Evolutionary conservation across 2,797 vertebrate species (phyloP), one percentile per base, ranked within the genome.

Genomic region (Characodon lateralis): DNA sequence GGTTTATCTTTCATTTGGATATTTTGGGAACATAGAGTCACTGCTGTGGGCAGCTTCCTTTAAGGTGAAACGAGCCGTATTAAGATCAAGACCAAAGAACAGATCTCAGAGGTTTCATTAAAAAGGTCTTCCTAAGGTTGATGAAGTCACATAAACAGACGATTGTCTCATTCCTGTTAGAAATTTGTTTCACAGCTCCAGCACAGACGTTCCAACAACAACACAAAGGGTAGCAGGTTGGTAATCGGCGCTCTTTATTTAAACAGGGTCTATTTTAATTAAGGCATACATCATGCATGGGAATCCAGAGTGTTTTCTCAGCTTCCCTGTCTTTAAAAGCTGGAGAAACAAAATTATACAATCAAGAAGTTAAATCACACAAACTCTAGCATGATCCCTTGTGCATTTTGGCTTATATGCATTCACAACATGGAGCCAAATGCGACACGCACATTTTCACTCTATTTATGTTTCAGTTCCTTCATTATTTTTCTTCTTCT

Each of bases 11-110:
- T 92, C 93, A 91, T 85, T 74, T 66, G 28, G 95, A 95, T 96
- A 96, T 96, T 96, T 95, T 95, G 85, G 93, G 94, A 94, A 90
- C 92, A 90, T 88, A 72, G 85, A 75, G 87, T 92, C 91, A 93
- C 75, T 39, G 82, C 80, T 82, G 74, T 78, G 78, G 76, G 86
- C 86, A 71, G 77, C 78, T 83, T 85, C 76, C 61, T 91, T 92
- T 88, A 87, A 89, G 88, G 85, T 84, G 88, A 82, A 91, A 88
- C 78, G 35, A 82, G 78, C 73, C 59, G 59, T 84, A 79, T 87
- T 82, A 63, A 85, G 86, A 69, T 81, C 72, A 70, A 41, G 73
- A 86, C 81, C 76, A 31, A 39, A 71, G 83, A 73, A 69, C 77
- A 78, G 81, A 74, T 81, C 79, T 80, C 86, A 69, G 66, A 76